Conservation (phyloP, 2,113 vertebrate species). For the Panthera uncia region DNA sequence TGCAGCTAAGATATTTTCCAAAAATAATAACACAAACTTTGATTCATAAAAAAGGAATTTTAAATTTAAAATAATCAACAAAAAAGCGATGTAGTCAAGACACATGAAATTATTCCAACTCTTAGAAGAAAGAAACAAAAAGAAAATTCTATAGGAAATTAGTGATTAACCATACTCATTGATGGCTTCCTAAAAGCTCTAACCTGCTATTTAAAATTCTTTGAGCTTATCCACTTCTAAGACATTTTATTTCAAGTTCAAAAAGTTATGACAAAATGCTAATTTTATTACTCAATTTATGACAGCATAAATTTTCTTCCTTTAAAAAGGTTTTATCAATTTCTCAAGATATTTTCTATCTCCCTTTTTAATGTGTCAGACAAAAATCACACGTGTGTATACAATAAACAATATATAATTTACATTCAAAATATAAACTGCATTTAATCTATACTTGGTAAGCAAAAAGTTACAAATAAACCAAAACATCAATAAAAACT, state of each 20-base stretch:
- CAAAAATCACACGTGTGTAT: neutral
- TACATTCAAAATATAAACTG: slow-evolving; percentile 41
- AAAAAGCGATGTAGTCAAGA: slow-evolving; percentile 31
- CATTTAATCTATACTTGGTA: neutral
- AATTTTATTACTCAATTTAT: slow-evolving; percentile 54
- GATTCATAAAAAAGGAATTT: slow-evolving; percentile 25
- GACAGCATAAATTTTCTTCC: slow-evolving; percentile 13
- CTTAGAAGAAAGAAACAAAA: neutral
- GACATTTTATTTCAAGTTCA: slow-evolving; percentile 56
- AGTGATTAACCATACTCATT: slow-evolving; percentile 40
- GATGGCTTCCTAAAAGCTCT: slow-evolving; percentile 28
- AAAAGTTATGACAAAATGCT: slow-evolving; percentile 61
- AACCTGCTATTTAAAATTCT: slow-evolving; percentile 37
- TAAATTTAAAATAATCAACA: neutral
- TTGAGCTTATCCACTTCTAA: slow-evolving; percentile 44
- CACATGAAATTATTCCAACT: slow-evolving; percentile 40
- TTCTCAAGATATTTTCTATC: slow-evolving; percentile 45
- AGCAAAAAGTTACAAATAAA: neutral
- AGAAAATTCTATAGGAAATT: slow-evolving; percentile 16
- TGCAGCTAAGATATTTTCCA: slow-evolving; percentile 21
- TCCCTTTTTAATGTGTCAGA: neutral
- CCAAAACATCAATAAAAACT: neutral
- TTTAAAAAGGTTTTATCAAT: slow-evolving; percentile 10
- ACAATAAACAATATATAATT: slow-evolving; percentile 26
- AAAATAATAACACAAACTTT: slow-evolving; percentile 25